Conservation (phyloP, 1,140 invertebrate species). For the Apis cerana region DNA sequence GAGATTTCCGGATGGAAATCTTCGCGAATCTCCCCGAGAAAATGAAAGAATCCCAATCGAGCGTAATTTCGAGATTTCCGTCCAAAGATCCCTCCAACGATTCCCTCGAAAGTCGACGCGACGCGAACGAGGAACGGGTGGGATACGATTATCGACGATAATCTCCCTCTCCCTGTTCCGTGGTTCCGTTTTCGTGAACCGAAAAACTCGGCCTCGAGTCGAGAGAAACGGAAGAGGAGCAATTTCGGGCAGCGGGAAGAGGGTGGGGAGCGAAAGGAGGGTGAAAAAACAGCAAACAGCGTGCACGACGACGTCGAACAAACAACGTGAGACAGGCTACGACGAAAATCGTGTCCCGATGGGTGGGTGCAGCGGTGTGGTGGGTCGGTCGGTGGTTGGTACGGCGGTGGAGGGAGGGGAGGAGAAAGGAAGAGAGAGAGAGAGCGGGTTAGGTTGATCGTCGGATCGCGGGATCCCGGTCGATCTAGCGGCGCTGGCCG, state of each 20-base stretch:
- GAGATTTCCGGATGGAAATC: background rate
- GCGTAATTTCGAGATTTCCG: too few species aligned
- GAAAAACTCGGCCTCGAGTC: background rate
- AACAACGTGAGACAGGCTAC: constrained; percentile 62
- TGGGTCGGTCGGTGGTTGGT: background rate
- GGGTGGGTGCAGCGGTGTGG: background rate
- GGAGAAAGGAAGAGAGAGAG: constrained; percentile 16
- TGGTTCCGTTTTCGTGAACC: too few species aligned
- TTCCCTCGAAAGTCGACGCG: too few species aligned
- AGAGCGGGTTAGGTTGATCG: constrained; percentile 50
- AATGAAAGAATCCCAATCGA: too few species aligned
- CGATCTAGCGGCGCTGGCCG: constrained; percentile 59
- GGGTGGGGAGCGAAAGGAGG: too few species aligned
- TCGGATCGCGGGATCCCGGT: constrained; percentile 66
- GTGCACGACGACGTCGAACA: constrained; percentile 54
- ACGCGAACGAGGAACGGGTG: too few species aligned
- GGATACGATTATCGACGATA: too few species aligned
- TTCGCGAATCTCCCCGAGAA: too few species aligned
- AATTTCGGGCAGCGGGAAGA: background rate
- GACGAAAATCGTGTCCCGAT: constrained; percentile 57
- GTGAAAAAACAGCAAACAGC: constrained; percentile 64
- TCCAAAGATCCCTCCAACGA: too few species aligned
- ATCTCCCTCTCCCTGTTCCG: too few species aligned
- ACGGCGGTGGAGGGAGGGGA: background rate
- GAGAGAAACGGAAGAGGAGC: constrained; percentile 24